Evolutionary conservation across 2,888 invertebrate species (phyloP), one percentile per base, ranked within the genome.

Genomic region (Dioctria rufipes): DNA sequence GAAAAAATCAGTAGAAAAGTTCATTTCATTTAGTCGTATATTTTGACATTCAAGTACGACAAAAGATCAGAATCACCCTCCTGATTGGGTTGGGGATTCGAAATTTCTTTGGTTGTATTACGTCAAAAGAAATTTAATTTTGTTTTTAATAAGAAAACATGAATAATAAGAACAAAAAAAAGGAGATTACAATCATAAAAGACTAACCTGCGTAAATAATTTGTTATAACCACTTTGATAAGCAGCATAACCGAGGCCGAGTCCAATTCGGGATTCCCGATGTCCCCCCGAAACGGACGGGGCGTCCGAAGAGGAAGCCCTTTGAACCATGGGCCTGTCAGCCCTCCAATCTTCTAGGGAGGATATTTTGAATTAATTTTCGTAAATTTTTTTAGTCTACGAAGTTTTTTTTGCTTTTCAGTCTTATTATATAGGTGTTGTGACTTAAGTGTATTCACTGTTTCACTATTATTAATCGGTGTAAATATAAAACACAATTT

Each of bases 301-400:
- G 86, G 87, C 89, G 88, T 89, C 89, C 86, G 88, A 86, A 83
- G 89, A 88, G 75, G 89, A 88, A 86, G 89, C 89, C 85, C 89
- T 87, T 85, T 89, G 89, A 87, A 89, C 89, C 89, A 89, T 89
- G 88, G 89, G 89, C 89, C 86, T 86, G 84, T 89, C 88, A 87
- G 89, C 88, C 89, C 89, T 85, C 84, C 86, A 89, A 84, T 89
- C 88, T 87, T 89, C 89, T 87, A 88, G 87, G 84, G 88, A 89
- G 86, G 89, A 89, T 89, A 89, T 89, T 87, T 89, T 89, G 88
- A 86, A 84, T 78, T 81, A 84, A 83, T 86, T 85, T 85, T 84
- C 84, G 81, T 66, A 82, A 85, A 79, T 42, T 37, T 25, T 46
- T n/a, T 25, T 25, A 25, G 46, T 43, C 65, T 66, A 78, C 54